Evolutionary conservation across 2,888 invertebrate genomes (phyloP).

Genomic region (Drosophila buzzatii): DNA sequence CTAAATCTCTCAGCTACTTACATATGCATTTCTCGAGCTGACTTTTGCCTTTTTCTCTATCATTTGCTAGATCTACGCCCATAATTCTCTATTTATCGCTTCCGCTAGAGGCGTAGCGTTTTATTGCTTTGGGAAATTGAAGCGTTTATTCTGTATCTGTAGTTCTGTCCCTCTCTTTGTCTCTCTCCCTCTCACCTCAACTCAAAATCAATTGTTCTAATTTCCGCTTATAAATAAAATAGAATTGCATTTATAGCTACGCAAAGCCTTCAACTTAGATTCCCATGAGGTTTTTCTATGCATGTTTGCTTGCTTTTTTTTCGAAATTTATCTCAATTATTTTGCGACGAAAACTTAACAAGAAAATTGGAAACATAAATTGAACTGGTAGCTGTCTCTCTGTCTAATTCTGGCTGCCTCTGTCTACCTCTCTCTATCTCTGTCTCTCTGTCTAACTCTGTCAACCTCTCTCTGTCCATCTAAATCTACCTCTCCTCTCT

Average conservation of each 20-base stretch:
- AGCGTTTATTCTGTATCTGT: not conserved
- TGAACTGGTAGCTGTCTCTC: conserved; percentile 33
- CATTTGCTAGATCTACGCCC: not conserved
- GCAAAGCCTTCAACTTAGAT: conserved; percentile 28
- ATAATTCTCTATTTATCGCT: conserved; percentile 34
- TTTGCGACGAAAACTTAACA: conserved; percentile 57
- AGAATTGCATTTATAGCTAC: conserved; percentile 2
- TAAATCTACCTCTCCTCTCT: no score
- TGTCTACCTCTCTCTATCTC: not conserved
- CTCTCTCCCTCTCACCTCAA: not conserved
- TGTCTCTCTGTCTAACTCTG: no score
- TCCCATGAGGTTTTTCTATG: conserved; percentile 44
- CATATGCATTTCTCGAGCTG: not conserved
- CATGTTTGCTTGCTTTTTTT: conserved; percentile 5
- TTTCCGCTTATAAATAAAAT: conserved; percentile 49
- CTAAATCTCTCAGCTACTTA: not conserved
- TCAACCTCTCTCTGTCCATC: not conserved
- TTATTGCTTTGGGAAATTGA: conserved; percentile 37
- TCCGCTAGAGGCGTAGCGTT: conserved; percentile 33
- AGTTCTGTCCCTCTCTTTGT: not conserved
- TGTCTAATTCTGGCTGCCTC: not conserved
- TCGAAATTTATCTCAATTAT: conserved; percentile 60
- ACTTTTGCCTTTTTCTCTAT: not conserved
- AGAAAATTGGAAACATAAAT: conserved; percentile 74
- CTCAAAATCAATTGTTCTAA: conserved; percentile 51